phyloP scores from a whole-genome alignment of 2,797 vertebrate species.

The Mormyrus hasselquistii region DNA sequence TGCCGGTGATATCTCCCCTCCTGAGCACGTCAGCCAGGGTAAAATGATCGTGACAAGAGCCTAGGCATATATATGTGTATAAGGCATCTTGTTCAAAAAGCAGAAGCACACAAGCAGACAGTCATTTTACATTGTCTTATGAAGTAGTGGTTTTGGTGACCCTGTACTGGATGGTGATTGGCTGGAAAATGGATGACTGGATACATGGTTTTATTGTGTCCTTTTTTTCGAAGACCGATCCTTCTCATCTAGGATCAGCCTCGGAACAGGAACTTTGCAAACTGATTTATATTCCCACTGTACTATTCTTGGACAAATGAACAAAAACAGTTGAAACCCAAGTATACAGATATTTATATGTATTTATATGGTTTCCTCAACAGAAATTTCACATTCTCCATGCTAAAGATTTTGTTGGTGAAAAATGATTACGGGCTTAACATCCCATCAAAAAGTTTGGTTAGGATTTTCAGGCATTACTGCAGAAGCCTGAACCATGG shows the following conservation, averaged over 20 bases:
- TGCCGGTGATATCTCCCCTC: conserved; percentile 7
- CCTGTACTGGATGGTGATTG: background rate
- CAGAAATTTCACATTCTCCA: background rate
- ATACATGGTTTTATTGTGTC: background rate
- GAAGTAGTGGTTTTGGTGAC: background rate
- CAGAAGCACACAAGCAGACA: background rate
- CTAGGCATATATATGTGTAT: background rate
- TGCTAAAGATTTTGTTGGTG: background rate
- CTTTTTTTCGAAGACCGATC: background rate
- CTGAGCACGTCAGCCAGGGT: conserved; percentile 9
- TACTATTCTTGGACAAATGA: background rate
- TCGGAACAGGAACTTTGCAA: background rate
- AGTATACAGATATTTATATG: background rate
- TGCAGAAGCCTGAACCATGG: background rate
- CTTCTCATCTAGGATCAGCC: background rate
- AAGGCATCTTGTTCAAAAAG: background rate
- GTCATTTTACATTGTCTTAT: background rate
- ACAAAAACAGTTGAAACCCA: background rate
- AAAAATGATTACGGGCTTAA: background rate
- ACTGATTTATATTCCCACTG: background rate
- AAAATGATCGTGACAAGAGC: conserved; percentile 16
- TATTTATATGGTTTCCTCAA: background rate
- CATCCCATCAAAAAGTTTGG: background rate
- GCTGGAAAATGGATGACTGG: background rate
- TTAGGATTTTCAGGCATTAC: background rate